Base-by-base conservation (phyloP, 2,797 vertebrate genomes). In the Girardinus metallicus region DNA sequence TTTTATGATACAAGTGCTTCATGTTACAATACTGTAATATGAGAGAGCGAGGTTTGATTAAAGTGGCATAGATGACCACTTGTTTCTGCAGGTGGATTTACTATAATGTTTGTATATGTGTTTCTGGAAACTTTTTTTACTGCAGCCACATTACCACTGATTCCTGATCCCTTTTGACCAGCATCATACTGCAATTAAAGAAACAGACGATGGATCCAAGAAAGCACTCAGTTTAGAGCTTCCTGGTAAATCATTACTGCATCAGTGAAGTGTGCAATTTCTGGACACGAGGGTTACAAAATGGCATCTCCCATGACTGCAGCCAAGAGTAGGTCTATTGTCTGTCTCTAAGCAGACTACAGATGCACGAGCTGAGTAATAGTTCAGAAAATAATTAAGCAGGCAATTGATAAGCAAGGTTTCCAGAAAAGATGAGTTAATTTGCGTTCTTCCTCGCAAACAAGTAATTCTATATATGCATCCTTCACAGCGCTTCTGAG, bases 381-480 rank as follows among this genome's bases (percentile, higher is more conserved):
- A 88, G 89, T 86, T 92, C 83, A 91, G 91, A 94, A 94, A 80
- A 90, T 88, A 94, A 93, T 94, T 93, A 94, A 91, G 88, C 78
- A 82, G 81, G 82, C 91, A 85, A 88, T 92, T 91, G 94, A 88
- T 83, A 77, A 82, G 83, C 64, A 77, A 71, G 76, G 79, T 85
- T 85, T 80, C 87, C 85, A 23, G 73, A 78, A 73, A 85, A 88
- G 85, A 73, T 18, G 73, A 80, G 86, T 84, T 89, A 90, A 93
- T 91, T 86, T 70, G 86, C 74, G 77, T 85, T 76, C 75, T 86
- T 44, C 84, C 80, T 80, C 36, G 0, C 57, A 76, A 77, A 78
- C 76, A 76, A 16, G 21, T 81, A 82, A 57, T 82, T 83, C 55
- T 79, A 73, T 78, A 83, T 87, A 51, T 73, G 81, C 85, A 83